A percentile compares a stretch with the other conserved stretches of the same genome.
These are phyloP conservation scores for Rhegmatorhina hoffmannsi DNA, from an alignment of 2,113 vertebrate genomes.

Conservation along the genomic window DNA sequence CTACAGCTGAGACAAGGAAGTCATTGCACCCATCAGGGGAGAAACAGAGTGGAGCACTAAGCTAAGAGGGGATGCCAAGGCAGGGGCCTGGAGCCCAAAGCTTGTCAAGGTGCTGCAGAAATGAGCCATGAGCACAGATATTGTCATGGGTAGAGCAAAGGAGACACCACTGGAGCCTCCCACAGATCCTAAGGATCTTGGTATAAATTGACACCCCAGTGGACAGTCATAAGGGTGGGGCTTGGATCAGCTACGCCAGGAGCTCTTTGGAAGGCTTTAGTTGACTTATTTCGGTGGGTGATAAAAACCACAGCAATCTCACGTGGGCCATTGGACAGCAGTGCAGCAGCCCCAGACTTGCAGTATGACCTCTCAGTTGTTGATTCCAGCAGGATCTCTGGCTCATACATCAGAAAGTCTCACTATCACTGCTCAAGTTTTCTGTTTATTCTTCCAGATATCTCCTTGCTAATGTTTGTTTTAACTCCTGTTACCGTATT, in stretches of 20 bases:
- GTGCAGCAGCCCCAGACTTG: not conserved
- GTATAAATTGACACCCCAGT: not conserved
- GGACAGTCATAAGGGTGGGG: not conserved
- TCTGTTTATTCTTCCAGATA: slow-evolving; percentile 24
- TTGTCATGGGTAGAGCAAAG: not conserved
- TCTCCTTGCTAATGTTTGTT: not conserved
- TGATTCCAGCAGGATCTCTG: not conserved
- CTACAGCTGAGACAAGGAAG: not conserved
- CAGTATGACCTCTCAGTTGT: not conserved
- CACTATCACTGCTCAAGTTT: not conserved
- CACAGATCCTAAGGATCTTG: not conserved
- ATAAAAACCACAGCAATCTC: not conserved
- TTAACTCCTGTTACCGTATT: not conserved
- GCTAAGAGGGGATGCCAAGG: not conserved
- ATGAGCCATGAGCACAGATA: not conserved
- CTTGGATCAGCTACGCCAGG: not conserved
- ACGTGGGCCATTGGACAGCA: not conserved
- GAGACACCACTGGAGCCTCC: not conserved
- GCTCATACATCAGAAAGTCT: not conserved
- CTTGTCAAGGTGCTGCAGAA: accelerated
- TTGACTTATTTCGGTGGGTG: not conserved
- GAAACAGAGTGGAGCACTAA: not conserved
- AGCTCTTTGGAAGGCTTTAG: not conserved
- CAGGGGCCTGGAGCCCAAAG: not conserved
- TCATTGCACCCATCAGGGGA: not conserved